A percentile compares a stretch with the other conserved stretches of the same genome.
Evolutionary conservation across 2,888 invertebrate genomes (phyloP).

Genomic region (Dichetophora obliterata): DNA sequence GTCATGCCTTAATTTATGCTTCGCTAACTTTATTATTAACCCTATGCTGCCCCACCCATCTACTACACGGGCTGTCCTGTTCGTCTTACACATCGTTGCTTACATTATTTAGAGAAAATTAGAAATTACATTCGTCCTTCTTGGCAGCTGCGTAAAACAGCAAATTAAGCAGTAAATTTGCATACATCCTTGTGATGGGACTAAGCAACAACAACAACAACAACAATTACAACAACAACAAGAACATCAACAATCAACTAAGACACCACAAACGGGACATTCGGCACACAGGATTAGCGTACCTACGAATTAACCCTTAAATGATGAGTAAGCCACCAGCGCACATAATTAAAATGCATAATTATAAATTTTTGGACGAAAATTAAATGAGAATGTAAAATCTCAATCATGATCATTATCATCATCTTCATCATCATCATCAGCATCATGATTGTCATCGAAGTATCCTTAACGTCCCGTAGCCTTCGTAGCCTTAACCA

Average conservation of each 20-base stretch:
- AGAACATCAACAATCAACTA: not conserved
- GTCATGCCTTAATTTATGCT: slow-evolving; percentile 15
- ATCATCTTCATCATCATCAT: not conserved
- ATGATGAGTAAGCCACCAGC: not conserved
- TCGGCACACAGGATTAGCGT: not conserved
- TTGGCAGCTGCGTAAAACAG: slow-evolving; percentile 25
- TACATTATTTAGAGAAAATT: slow-evolving; percentile 32
- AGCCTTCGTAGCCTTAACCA: slow-evolving; percentile 24
- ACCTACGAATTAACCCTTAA: slow-evolving; percentile 30
- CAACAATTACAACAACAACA: not conserved
- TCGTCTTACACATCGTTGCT: slow-evolving; percentile 16
- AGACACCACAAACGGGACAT: slow-evolving; percentile 27
- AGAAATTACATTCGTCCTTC: slow-evolving; percentile 33
- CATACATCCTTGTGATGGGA: not conserved
- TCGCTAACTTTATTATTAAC: not conserved
- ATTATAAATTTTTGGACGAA: slow-evolving; percentile 54
- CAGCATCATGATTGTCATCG: not conserved
- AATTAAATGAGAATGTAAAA: slow-evolving; percentile 19
- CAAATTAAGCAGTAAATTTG: slow-evolving; percentile 36
- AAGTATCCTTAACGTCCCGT: not conserved
- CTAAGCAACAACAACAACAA: not conserved
- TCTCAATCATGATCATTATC: slow-evolving; percentile 14
- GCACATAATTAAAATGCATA: slow-evolving; percentile 67
- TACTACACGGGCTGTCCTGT: not conserved
- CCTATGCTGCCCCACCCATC: not conserved